These are phyloP conservation scores for Cerceris rybyensis DNA, from an alignment of 2,888 invertebrate species.

Conservation along the genomic window DNA sequence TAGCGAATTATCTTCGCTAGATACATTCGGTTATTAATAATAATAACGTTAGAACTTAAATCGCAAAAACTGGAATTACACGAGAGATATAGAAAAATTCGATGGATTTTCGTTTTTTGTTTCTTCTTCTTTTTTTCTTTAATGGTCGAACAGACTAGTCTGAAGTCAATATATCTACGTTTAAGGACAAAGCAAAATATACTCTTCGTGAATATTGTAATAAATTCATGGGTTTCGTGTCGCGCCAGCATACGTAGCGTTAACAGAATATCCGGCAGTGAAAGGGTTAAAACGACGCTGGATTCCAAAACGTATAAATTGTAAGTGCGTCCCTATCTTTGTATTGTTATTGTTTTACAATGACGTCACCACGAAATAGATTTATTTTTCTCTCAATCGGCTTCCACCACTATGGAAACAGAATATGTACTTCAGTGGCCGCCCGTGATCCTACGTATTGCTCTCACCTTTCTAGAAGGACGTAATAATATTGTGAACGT, in stretches of 20 bases:
- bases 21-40: too few species aligned
- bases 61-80: too few species aligned
- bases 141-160: too few species aligned
- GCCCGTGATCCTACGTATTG: constrained; percentile 48
- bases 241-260: constrained; percentile 37
- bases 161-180: too few species aligned
- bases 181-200: too few species aligned
- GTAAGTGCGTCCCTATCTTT: constrained; percentile 31
- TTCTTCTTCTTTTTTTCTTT: too few species aligned
- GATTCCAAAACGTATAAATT: constrained; percentile 18
- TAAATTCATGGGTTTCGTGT: not conserved
- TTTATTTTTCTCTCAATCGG: constrained; percentile 43
- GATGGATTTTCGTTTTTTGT: too few species aligned
- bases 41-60: too few species aligned
- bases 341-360: constrained; percentile 33
- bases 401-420: constrained; percentile 42
- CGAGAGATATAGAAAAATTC: too few species aligned
- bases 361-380: constrained; percentile 5
- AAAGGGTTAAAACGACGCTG: constrained; percentile 49
- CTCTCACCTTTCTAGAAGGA: constrained; percentile 17
- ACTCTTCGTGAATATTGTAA: not conserved
- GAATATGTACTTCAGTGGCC: constrained; percentile 31
- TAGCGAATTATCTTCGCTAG: too few species aligned
- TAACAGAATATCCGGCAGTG: constrained; percentile 30
- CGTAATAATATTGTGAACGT: not conserved